A percentile compares a stretch with the other conserved stretches of the same genome.
These are phyloP conservation scores for Grantiella picta DNA, from an alignment of 2,113 vertebrate species.

Conservation along the genomic window DNA sequence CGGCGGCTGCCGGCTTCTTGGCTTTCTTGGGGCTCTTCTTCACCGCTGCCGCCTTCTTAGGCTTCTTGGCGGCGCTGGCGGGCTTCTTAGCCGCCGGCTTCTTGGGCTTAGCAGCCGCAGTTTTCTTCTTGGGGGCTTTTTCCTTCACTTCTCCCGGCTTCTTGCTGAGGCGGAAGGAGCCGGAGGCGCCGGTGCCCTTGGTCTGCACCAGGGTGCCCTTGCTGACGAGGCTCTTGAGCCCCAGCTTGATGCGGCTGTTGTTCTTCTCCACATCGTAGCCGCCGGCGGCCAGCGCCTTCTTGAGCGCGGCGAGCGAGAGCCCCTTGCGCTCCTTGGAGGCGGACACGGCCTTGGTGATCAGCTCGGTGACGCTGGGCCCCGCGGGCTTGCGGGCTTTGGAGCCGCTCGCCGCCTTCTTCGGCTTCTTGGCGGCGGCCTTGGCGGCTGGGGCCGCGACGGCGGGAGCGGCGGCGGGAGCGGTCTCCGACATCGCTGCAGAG, in stretches of 20 bases:
- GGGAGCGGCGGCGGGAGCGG: conserved; percentile 67
- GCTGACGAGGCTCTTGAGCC: conserved; percentile 64
- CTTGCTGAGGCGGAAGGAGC: conserved; percentile 70
- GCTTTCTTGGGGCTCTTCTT: too few species aligned
- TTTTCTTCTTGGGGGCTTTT: conserved; percentile 4
- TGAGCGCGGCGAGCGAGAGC: conserved; percentile 72
- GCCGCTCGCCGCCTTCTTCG: too few species aligned
- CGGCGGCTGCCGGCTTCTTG: too few species aligned
- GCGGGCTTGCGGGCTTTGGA: not conserved
- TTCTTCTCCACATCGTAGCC: conserved; percentile 85
- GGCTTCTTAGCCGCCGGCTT: conserved; percentile 39
- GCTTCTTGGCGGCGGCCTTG: conserved; percentile 67
- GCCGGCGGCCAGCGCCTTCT: conserved; percentile 74
- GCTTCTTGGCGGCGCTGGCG: not conserved
- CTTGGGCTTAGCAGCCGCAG: not conserved
- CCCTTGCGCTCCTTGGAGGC: conserved; percentile 76
- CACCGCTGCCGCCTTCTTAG: too few species aligned
- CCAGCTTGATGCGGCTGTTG: conserved; percentile 73
- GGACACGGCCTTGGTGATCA: conserved; percentile 75
- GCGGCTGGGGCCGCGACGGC: conserved; percentile 56
- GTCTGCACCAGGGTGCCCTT: conserved; percentile 73
- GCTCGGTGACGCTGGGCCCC: conserved; percentile 76
- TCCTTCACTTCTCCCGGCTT: conserved; percentile 45
- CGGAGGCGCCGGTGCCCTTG: conserved; percentile 72
- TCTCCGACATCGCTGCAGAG: conserved; percentile 71